These are phyloP conservation scores for Pogona vitticeps DNA, from an alignment of 2,113 vertebrate species.

Conservation along the genomic window DNA sequence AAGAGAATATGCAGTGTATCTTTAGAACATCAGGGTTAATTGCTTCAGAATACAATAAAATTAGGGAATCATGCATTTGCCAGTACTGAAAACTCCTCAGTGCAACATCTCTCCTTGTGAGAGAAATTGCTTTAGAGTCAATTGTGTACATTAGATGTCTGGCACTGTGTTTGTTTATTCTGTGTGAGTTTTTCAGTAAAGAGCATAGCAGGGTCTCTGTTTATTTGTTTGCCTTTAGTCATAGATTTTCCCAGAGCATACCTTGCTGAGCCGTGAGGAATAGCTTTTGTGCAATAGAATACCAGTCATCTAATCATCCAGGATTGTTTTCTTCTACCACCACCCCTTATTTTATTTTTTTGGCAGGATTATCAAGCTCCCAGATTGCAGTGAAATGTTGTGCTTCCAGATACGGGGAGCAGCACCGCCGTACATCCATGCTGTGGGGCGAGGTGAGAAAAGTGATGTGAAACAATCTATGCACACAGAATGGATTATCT, in stretches of 20 bases:
- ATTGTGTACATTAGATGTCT: background rate
- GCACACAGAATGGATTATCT: background rate
- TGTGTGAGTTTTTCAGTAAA: background rate
- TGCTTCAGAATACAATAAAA: conserved; percentile 20
- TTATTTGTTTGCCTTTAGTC: conserved; percentile 12
- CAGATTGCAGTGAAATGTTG: conserved; percentile 85
- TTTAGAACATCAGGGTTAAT: background rate
- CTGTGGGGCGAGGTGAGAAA: conserved; percentile 89
- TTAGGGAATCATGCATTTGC: background rate
- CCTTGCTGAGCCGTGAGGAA: background rate
- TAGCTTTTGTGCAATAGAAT: conserved; percentile 17
- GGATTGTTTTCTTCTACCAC: background rate
- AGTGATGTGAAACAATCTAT: background rate
- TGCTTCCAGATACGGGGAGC: conserved; percentile 91
- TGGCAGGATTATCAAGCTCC: conserved; percentile 90
- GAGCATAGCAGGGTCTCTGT: background rate
- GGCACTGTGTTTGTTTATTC: background rate
- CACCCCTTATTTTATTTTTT: background rate
- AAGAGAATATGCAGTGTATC: background rate
- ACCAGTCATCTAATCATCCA: background rate
- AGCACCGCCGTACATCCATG: conserved; percentile 86
- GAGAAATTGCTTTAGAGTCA: background rate
- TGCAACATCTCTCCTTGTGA: background rate
- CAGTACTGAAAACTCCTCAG: conserved; percentile 8
- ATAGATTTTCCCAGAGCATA: conserved; percentile 3